A percentile compares a stretch with the other conserved stretches of the same genome.
These are phyloP conservation scores for Rhinogobius similis DNA, from an alignment of 2,113 vertebrate species.

Conservation along the genomic window DNA sequence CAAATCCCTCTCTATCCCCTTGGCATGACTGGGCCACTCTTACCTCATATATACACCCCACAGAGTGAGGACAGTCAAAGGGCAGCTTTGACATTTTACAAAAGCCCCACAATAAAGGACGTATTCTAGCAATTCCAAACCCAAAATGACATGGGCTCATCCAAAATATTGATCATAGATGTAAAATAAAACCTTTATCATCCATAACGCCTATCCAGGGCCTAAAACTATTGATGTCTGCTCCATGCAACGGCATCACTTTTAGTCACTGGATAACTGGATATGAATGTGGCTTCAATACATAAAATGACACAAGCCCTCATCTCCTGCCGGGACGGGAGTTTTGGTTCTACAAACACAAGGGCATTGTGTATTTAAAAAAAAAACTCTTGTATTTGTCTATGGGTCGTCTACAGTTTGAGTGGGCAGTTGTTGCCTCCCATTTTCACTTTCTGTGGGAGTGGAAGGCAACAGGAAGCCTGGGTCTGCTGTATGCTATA, in stretches of 20 bases:
- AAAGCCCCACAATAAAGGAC: conserved; percentile 34
- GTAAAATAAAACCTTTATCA: conserved; percentile 33
- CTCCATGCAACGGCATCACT: conserved; percentile 52
- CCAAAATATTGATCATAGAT: conserved; percentile 21
- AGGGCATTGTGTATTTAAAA: conserved; percentile 41
- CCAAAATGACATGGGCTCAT: conserved; percentile 60
- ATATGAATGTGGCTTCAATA: conserved; percentile 55
- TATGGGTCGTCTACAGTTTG: conserved; percentile 47
- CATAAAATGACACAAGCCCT: conserved; percentile 26
- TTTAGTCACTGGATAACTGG: conserved; percentile 66
- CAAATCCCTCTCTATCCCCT: conserved; percentile 53
- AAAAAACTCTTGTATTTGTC: conserved; percentile 27
- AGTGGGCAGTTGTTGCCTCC: conserved; percentile 64
- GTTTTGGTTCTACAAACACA: conserved; percentile 67
- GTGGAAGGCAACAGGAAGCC: conserved; percentile 69
- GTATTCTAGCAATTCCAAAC: conserved; percentile 51
- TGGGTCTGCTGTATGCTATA: conserved; percentile 60
- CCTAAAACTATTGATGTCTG: conserved; percentile 62
- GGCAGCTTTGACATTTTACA: conserved; percentile 44
- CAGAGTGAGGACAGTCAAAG: conserved; percentile 57
- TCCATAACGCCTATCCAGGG: conserved; percentile 66
- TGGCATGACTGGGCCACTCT: conserved; percentile 52
- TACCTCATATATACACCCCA: conserved; percentile 45
- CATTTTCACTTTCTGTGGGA: conserved; percentile 65
- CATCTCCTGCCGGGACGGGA: conserved; percentile 59